Evolutionary conservation across 2,797 vertebrate genomes (phyloP).

Genomic region (Meriones psammophilus): DNA sequence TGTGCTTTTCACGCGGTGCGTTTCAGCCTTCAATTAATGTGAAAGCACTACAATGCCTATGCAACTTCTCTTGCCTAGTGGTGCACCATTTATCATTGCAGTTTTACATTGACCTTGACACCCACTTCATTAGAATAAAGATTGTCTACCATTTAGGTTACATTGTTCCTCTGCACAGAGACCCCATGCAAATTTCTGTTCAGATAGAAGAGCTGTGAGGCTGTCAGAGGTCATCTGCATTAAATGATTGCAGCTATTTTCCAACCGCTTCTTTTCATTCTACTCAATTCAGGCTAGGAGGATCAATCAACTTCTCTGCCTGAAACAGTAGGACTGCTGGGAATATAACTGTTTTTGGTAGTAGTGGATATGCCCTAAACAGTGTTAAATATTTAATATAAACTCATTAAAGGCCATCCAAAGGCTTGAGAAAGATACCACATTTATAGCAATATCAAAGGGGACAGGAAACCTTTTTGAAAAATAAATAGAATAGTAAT

Average conservation of each 20-base stretch:
- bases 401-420: slow-evolving; percentile 90
- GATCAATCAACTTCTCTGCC: slow-evolving; percentile 92
- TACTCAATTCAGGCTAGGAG: slow-evolving; percentile 92
- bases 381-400: slow-evolving; percentile 93
- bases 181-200: slow-evolving; percentile 95
- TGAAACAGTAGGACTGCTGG: slow-evolving; percentile 92
- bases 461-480: slow-evolving; percentile 74
- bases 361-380: slow-evolving; percentile 91
- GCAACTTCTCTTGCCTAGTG: slow-evolving; percentile 92
- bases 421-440: slow-evolving; percentile 87
- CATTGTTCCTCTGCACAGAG: slow-evolving; percentile 94
- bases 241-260: slow-evolving; percentile 95
- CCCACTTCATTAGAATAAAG: slow-evolving; percentile 99
- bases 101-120: slow-evolving; percentile 98
- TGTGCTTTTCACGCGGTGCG: slow-evolving; percentile 90
- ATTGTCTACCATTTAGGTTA: slow-evolving; percentile 98
- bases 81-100: slow-evolving; percentile 95
- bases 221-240: slow-evolving; percentile 95
- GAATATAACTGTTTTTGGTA: slow-evolving; percentile 93
- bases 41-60: slow-evolving; percentile 92
- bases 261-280: slow-evolving; percentile 94
- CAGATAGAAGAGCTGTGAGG: slow-evolving; percentile 91
- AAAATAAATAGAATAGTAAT: slow-evolving; percentile 79
- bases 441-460: slow-evolving; percentile 86
- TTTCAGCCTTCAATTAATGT: slow-evolving; percentile 93